Percentiles rank a stretch among this genome's conserved stretches.
These are phyloP conservation scores for Limnephilus lunatus DNA, from an alignment of 2,888 invertebrate species.

Conservation along the genomic window DNA sequence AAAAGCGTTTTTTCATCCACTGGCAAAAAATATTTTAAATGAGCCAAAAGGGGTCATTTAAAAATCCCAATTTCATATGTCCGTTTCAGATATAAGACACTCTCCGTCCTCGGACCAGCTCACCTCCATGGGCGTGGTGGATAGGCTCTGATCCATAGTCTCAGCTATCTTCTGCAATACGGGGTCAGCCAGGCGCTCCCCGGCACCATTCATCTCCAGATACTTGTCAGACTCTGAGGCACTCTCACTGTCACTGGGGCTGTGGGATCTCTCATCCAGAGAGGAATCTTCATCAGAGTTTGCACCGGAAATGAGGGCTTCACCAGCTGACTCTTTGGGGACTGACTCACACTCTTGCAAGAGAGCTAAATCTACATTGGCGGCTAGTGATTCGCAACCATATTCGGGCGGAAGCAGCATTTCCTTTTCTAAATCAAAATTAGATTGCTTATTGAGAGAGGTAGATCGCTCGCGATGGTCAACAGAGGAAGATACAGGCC, in stretches of 20 bases:
- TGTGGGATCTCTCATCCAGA: conserved; percentile 64
- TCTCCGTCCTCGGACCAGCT: conserved; percentile 67
- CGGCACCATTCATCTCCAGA: conserved; percentile 59
- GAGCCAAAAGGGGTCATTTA: conserved; percentile 60
- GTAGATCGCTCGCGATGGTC: conserved; percentile 44
- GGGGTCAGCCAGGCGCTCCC: conserved; percentile 62
- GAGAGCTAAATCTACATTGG: conserved; percentile 60
- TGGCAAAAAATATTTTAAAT: conserved; percentile 53
- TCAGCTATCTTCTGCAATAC: conserved; percentile 64
- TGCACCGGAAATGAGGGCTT: conserved; percentile 82
- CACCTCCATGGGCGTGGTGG: conserved; percentile 67
- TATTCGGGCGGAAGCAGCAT: conserved; percentile 45
- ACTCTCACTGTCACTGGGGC: conserved; percentile 65
- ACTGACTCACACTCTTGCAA: conserved; percentile 66
- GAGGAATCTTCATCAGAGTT: conserved; percentile 77
- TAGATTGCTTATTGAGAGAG: conserved; percentile 51
- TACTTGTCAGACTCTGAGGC: conserved; percentile 63
- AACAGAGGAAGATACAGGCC: background rate
- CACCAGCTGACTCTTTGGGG: conserved; percentile 82
- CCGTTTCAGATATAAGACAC: conserved; percentile 63
- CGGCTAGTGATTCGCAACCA: conserved; percentile 50
- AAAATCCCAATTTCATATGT: conserved; percentile 67
- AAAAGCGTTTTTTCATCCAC: conserved; percentile 19
- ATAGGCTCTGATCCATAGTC: conserved; percentile 60
- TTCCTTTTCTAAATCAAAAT: conserved; percentile 52